Conservation (phyloP, 1,140 invertebrate species). For the Protaetia brevitarsis region DNA sequence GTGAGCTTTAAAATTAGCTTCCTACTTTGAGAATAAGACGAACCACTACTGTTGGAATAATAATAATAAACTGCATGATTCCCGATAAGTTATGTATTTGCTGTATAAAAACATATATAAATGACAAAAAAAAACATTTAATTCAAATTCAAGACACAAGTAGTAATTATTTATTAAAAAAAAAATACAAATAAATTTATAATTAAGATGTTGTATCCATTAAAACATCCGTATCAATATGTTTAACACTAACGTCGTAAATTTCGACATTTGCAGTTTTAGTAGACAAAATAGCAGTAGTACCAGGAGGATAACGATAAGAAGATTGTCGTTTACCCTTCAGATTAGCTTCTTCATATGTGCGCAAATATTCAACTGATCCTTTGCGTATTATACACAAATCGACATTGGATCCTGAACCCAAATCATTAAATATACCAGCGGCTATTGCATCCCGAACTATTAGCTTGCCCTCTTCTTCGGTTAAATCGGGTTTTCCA, state of each 20-base stretch:
- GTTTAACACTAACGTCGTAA: slow-evolving; percentile 46
- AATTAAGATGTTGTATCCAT: slow-evolving; percentile 22
- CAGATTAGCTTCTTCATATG: slow-evolving; percentile 82
- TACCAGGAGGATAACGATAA: slow-evolving; percentile 70
- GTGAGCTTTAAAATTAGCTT: too few relatives aligned
- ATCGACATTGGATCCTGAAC: slow-evolving; percentile 95
- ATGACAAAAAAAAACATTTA: too few relatives aligned
- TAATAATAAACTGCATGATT: too few relatives aligned
- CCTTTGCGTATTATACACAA: slow-evolving; percentile 89
- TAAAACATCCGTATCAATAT: slow-evolving; percentile 32
- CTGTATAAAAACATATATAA: too few relatives aligned
- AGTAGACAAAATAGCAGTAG: slow-evolving; percentile 69
- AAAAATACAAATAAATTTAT: slow-evolving; percentile 1
- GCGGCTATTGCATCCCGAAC: slow-evolving; percentile 91
- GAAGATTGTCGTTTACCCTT: slow-evolving; percentile 71
- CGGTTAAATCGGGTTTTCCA: slow-evolving; percentile 82
- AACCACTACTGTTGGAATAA: too few relatives aligned
- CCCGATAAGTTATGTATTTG: too few relatives aligned
- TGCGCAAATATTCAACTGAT: slow-evolving; percentile 74
- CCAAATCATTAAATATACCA: slow-evolving; percentile 97
- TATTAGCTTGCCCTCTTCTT: slow-evolving; percentile 86
- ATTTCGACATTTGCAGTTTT: slow-evolving; percentile 69
- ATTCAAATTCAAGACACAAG: too few relatives aligned
- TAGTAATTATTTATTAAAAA: not conserved
- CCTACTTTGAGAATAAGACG: too few relatives aligned